Percentiles rank a stretch among this genome's conserved stretches.
These are phyloP conservation scores for Euwallacea similis DNA, from an alignment of 1,140 invertebrate species.

Conservation along the genomic window DNA sequence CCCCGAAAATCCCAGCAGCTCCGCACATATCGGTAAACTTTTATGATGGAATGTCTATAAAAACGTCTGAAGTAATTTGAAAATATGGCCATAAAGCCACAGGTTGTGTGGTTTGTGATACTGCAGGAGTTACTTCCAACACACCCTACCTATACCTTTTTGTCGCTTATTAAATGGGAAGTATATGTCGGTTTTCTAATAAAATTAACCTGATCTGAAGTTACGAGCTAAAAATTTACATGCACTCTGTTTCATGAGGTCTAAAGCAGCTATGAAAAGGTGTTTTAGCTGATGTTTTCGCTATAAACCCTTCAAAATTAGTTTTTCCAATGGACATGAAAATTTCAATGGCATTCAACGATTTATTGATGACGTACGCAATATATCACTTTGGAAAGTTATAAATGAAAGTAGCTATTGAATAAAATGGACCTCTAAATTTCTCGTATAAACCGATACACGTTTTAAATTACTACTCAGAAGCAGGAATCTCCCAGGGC, in stretches of 20 bases:
- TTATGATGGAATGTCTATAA: conserved; percentile 29
- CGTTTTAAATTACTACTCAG: conserved; percentile 12
- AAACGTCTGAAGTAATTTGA: conserved; percentile 27
- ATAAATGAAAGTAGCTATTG: too few relatives aligned
- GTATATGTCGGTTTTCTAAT: background rate
- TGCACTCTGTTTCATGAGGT: too few relatives aligned
- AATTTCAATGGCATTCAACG: too few relatives aligned
- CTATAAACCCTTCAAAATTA: too few relatives aligned
- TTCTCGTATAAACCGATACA: background rate
- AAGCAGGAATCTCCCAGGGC: background rate
- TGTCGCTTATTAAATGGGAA: conserved; percentile 17
- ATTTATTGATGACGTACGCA: too few relatives aligned
- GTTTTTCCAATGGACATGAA: too few relatives aligned
- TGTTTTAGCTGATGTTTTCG: too few relatives aligned
- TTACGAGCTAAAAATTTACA: too few relatives aligned
- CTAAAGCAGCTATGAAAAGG: too few relatives aligned
- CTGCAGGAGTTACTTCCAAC: conserved; percentile 23
- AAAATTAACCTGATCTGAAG: background rate
- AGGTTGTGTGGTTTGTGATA: conserved; percentile 15
- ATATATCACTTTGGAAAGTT: too few relatives aligned
- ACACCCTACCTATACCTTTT: background rate
- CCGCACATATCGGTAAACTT: conserved; percentile 26
- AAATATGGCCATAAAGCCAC: conserved; percentile 19
- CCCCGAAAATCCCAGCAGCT: conserved; percentile 23
- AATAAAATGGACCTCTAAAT: too few relatives aligned